Evolutionary conservation across 2,888 invertebrate genomes (phyloP).

Genomic region (Caenorhabditis sp.): DNA sequence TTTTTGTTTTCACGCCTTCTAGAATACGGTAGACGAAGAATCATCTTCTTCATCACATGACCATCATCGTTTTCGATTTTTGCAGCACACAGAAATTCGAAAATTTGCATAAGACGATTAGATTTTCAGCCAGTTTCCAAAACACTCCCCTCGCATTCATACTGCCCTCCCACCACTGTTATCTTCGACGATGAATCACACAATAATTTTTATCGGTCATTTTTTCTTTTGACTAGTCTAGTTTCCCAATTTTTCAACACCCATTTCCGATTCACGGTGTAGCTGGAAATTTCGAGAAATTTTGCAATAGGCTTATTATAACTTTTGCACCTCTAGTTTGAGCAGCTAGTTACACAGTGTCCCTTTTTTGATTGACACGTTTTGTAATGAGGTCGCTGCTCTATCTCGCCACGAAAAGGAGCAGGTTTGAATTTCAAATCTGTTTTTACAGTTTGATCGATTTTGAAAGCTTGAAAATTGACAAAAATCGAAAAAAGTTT

Average conservation of each 20-base stretch:
- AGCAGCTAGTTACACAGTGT: slow-evolving; percentile 16
- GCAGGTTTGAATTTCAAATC: too few species aligned
- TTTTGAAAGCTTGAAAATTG: too few species aligned
- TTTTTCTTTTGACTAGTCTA: too few species aligned
- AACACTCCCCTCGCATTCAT: background rate
- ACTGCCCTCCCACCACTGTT: too few species aligned
- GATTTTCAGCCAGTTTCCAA: background rate
- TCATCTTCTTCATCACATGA: slow-evolving; percentile 35
- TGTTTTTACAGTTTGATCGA: too few species aligned
- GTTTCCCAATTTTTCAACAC: background rate
- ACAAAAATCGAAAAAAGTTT: too few species aligned
- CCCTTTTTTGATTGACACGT: background rate
- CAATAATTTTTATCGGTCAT: slow-evolving; percentile 8
- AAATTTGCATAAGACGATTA: slow-evolving; percentile 31
- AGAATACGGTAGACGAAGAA: slow-evolving; percentile 8
- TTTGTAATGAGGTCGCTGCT: too few species aligned
- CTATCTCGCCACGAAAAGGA: too few species aligned
- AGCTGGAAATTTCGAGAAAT: background rate
- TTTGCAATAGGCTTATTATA: slow-evolving; percentile 4
- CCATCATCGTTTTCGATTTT: slow-evolving; percentile 2
- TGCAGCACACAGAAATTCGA: too few species aligned
- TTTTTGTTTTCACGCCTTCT: slow-evolving; percentile 19
- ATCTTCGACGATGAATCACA: slow-evolving; percentile 19
- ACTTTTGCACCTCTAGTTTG: background rate
- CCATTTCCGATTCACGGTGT: background rate